Conservation (phyloP, 2,113 vertebrate genomes). For the Myiagra hebetior region DNA sequence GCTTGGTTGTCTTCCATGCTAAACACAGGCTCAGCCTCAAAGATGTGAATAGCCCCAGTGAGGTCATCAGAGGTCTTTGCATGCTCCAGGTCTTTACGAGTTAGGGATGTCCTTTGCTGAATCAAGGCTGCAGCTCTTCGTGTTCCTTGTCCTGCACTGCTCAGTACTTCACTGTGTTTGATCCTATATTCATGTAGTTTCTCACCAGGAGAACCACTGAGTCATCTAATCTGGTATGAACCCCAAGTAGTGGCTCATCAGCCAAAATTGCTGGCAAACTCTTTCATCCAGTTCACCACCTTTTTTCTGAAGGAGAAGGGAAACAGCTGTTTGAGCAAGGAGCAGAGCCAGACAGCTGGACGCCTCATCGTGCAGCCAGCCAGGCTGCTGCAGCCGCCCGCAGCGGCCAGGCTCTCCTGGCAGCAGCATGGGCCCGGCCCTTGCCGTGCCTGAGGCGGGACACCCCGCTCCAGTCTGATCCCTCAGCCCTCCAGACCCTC, state of each 20-base stretch:
- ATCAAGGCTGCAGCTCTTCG: neutral
- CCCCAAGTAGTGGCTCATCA: constrained; percentile 10
- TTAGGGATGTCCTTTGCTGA: constrained; percentile 1
- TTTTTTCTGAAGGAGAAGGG: constrained; percentile 49
- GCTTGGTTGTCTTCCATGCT: neutral
- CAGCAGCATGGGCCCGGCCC: neutral
- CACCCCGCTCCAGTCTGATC: neutral
- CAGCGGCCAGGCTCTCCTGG: neutral
- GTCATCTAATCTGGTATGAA: constrained; percentile 48
- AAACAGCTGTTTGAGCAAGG: constrained; percentile 56
- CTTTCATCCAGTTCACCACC: constrained; percentile 56
- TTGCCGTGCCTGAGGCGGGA: rapidly evolving
- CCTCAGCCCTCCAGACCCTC: neutral
- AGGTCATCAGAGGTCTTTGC: neutral
- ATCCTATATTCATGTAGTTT: neutral
- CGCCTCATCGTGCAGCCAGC: neutral
- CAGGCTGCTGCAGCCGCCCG: neutral
- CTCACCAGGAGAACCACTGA: constrained; percentile 36
- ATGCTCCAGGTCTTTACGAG: neutral
- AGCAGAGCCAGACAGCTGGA: constrained; percentile 54
- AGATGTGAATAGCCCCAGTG: neutral
- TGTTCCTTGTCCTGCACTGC: neutral
- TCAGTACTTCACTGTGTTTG: neutral
- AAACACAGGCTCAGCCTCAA: neutral
- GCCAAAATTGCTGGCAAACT: constrained; percentile 31